Base-by-base conservation (phyloP, 2,888 invertebrate genomes). In the Imbricaverruca yamaguchii region DNA sequence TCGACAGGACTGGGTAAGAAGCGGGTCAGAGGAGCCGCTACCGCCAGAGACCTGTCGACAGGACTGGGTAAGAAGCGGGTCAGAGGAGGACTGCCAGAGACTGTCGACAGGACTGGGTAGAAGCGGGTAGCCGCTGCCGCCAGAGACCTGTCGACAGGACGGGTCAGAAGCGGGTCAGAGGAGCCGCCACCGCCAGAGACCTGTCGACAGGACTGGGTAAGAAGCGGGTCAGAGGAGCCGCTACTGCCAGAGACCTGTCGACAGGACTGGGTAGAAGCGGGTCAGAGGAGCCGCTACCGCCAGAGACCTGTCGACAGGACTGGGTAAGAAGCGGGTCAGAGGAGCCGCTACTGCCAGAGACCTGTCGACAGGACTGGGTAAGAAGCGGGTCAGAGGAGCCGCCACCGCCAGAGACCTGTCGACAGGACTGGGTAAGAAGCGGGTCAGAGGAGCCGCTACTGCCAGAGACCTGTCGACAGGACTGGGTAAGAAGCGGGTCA, bases 41-140 rank as follows among this genome's bases (percentile, higher is more conserved):
- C n/a, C n/a, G n/a, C n/a, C n/a, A n/a, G n/a, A n/a, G n/a, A n/a
- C n/a, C n/a, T n/a, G n/a, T n/a, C n/a, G n/a, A n/a, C n/a, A n/a
- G n/a, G n/a, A n/a, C n/a, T n/a, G n/a, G n/a, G n/a, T n/a, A n/a
- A n/a, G n/a, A n/a, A n/a, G n/a, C n/a, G n/a, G n/a, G n/a, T n/a
- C n/a, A n/a, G n/a, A n/a, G n/a, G n/a, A n/a, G n/a, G n/a, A n/a
- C n/a, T n/a, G n/a, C n/a, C n/a, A n/a, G n/a, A n/a, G n/a, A n/a
- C n/a, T n/a, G n/a, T n/a, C n/a, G n/a, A n/a, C n/a, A n/a, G n/a
- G n/a, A n/a, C n/a, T n/a, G n/a, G n/a, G n/a, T n/a, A n/a, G n/a
- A n/a, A 90, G 85, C 12, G 91, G 90, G 56, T 1, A 10, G 7
- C 74, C 74, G 74, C 74, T 18, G 15, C 53, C 74, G 74, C 74